Base-by-base conservation (phyloP, 2,888 invertebrate species). In the Lobophora halterata region DNA sequence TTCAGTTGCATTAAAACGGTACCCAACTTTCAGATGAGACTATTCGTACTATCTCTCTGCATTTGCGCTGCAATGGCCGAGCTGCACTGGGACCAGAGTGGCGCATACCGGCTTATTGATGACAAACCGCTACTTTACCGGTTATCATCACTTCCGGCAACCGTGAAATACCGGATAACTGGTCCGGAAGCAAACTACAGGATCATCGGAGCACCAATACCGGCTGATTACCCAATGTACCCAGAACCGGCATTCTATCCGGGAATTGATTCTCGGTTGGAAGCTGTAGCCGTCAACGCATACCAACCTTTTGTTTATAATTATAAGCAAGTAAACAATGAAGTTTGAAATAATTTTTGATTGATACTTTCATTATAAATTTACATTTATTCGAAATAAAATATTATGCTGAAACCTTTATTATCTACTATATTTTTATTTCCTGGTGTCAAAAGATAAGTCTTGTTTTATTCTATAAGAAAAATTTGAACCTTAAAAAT, bases 1-100 rank as follows among this genome's bases (percentile, higher is more conserved):
- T n/a, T n/a, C n/a, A n/a, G n/a, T 21, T 3, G 1, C 4, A 9
- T 21, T 4, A 2, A 8, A 3, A 21, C 8, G 18, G 16, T 5
- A 8, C 5, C 26, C 7, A 9, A 25, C 10, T 58, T 52, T 7
- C 55, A 67, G 67, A 67, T 67, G 67, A 65, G 58, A 47, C 17
- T 58, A 18, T 9, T 57, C 6, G 13, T 56, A 2, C 11, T 56
- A 3, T 19, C 52, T 5, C 44, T 53, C 5, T 16, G 52, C 30
- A 9, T 54, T 9, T 48, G 53, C n/a, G 41, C 49, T 1, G 44
- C 50, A 1, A 16, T 44, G 2, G 60, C 61, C 3, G 50, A 57
- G 4, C 7, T 51, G 0, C 45, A 38, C 2, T 61, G 60, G 61
- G 57, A 60, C 25, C 27, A 46, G n/a, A 49, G 4, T 7, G 61